Percentiles rank a stretch among this genome's conserved stretches.
phyloP scores from a whole-genome alignment of 2,797 vertebrate genomes.

The Spinus olivaceus region DNA sequence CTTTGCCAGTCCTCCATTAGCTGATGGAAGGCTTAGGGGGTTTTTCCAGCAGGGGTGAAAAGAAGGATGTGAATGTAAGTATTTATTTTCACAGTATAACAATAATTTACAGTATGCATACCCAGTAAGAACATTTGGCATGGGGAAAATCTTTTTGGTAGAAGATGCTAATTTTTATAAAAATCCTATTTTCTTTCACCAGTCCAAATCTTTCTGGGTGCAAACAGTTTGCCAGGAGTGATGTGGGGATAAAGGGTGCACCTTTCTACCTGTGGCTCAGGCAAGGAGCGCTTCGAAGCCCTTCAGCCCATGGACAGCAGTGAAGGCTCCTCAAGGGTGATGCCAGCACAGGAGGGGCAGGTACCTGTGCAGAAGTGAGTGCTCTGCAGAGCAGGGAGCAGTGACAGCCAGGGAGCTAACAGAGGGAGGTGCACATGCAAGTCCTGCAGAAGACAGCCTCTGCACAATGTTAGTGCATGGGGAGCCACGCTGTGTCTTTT shows the following conservation, averaged over 20 bases:
- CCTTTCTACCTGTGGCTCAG: fast-evolving
- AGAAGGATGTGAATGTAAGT: not conserved
- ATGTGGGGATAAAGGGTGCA: not conserved
- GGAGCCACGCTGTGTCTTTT: not conserved
- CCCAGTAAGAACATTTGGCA: not conserved
- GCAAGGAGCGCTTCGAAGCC: not conserved
- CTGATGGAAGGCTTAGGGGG: not conserved
- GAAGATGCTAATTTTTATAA: not conserved
- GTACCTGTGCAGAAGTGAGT: not conserved
- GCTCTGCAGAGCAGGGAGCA: not conserved
- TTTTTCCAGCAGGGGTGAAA: not conserved
- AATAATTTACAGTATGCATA: not conserved
- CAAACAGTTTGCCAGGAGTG: not conserved
- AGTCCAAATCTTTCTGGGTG: not conserved
- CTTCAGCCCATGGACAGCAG: not conserved
- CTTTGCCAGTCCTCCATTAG: not conserved
- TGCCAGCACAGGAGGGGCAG: not conserved
- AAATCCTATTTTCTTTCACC: not conserved
- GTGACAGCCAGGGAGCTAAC: not conserved
- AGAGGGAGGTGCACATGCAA: not conserved
- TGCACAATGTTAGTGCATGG: not conserved
- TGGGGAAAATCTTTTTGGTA: not conserved
- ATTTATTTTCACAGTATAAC: not conserved
- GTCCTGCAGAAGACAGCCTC: not conserved
- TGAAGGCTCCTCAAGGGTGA: fast-evolving